Evolutionary conservation across 2,797 vertebrate genomes (phyloP), one percentile per base, ranked within the genome.

Genomic region (Pyrocephalus nanus): DNA sequence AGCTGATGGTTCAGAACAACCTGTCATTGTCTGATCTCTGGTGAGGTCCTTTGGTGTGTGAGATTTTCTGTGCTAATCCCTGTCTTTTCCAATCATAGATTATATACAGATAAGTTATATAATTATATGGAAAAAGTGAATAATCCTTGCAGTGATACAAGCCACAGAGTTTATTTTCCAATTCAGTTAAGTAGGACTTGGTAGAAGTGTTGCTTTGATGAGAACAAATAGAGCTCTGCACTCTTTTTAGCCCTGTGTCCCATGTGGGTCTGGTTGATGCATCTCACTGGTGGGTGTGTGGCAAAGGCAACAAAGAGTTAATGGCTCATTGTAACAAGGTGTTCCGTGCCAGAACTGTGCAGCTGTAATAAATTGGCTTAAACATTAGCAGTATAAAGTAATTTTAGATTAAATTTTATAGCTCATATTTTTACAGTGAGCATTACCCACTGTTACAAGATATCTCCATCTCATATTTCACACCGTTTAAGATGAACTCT

Each of bases 331-430:
- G 42, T 42, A 81, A 36, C 61, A 92, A 95, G 88, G 92, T 94
- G 81, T 14, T 95, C 78, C 17, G 78, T 82, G 91, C 90, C 88
- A 92, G 80, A 53, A 6, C 66, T 30, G 25, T 91, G 89, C 64
- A 80, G 86, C 66, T 86, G 47, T 90, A 88, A 95, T 95, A 88
- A 93, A 94, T 95, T 82, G 86, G 72, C 71, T 96, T 93, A 89
- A 95, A 86, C 80, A 87, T 92, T 93, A 96, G 84, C 90, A 92
- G 71, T 70, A 69, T 93, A 92, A 90, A 94, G 65, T 94, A 92
- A 95, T 94, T 95, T 86, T 90, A 90, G 91, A 94, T 79, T 92
- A 88, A 90, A 93, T 95, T 95, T 93, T 94, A 91, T 66, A 93
- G 90, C 60, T 88, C 85, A 78, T 93, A 92, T 94, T 95, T 94